Percentiles rank a stretch among this genome's conserved stretches.
Evolutionary conservation across 2,113 vertebrate genomes (phyloP).

Genomic region (Gracilinanus agilis): DNA sequence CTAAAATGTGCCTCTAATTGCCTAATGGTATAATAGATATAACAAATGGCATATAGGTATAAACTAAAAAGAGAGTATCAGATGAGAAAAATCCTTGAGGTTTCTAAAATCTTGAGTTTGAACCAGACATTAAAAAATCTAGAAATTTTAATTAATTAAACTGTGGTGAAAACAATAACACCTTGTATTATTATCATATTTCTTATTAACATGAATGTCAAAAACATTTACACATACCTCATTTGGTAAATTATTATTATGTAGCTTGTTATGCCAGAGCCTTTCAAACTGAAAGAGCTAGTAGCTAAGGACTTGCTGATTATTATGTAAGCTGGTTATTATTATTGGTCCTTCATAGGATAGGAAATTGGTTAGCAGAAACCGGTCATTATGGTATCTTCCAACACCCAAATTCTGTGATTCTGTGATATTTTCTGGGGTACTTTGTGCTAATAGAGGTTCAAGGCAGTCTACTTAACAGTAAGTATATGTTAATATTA

Average conservation of each 20-base stretch:
- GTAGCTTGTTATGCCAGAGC: background rate
- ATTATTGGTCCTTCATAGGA: background rate
- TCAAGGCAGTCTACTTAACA: background rate
- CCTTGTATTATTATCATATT: background rate
- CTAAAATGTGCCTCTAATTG: background rate
- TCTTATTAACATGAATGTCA: background rate
- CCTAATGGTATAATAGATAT: background rate
- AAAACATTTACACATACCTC: background rate
- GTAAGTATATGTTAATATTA: background rate
- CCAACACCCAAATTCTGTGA: background rate
- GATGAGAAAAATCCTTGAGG: background rate
- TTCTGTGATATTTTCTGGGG: background rate
- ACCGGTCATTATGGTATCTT: background rate
- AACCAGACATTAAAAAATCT: background rate
- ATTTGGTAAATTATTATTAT: background rate
- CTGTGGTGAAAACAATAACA: background rate
- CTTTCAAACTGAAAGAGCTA: background rate
- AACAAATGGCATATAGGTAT: background rate
- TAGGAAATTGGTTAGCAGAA: background rate
- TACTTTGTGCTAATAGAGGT: background rate
- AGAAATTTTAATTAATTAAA: background rate
- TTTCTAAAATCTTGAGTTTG: background rate
- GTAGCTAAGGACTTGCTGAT: background rate
- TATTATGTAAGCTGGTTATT: background rate
- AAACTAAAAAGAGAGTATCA: background rate